These are phyloP conservation scores for Margaritifera margaritifera DNA, from an alignment of 2,888 invertebrate species.

Conservation along the genomic window DNA sequence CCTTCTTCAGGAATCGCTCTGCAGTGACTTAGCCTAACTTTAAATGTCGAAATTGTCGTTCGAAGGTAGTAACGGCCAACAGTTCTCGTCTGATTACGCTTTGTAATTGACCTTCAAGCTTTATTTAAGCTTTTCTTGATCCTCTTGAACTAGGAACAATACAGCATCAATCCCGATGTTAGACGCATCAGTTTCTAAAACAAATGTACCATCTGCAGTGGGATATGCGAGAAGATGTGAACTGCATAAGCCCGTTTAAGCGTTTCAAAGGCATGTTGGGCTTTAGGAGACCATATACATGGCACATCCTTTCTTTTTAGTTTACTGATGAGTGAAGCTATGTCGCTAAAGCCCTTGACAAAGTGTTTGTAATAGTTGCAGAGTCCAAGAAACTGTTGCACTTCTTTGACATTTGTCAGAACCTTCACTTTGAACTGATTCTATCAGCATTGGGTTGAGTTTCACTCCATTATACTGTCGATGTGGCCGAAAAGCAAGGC, in stretches of 20 bases:
- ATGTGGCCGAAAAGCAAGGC: constrained; percentile 8
- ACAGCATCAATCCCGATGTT: constrained; percentile 6
- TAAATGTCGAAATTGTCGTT: too few species aligned
- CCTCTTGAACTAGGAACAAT: constrained; percentile 7
- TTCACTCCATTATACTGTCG: constrained; percentile 5
- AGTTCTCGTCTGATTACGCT: too few species aligned
- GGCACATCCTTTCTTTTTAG: constrained; percentile 18
- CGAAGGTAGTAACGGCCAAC: too few species aligned
- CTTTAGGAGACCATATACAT: constrained; percentile 24
- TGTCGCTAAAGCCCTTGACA: constrained; percentile 19
- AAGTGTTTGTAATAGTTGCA: constrained; percentile 17
- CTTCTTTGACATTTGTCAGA: constrained; percentile 6
- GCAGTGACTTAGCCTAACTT: too few species aligned
- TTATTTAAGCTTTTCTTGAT: constrained; percentile 7
- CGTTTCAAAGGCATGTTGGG: constrained; percentile 20
- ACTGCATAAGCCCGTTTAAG: constrained; percentile 10
- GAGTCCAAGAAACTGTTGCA: constrained; percentile 11
- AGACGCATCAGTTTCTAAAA: too few species aligned
- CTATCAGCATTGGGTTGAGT: not conserved
- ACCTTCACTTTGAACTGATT: not conserved
- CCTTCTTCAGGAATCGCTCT: too few species aligned
- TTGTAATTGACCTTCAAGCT: too few species aligned
- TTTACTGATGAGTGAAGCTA: constrained; percentile 25
- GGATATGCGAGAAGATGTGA: constrained; percentile 20
- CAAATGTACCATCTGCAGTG: too few species aligned